Percentiles rank a stretch among this genome's conserved stretches.
These are phyloP conservation scores for Zootoca vivipara DNA, from an alignment of 2,113 vertebrate species.

Conservation along the genomic window DNA sequence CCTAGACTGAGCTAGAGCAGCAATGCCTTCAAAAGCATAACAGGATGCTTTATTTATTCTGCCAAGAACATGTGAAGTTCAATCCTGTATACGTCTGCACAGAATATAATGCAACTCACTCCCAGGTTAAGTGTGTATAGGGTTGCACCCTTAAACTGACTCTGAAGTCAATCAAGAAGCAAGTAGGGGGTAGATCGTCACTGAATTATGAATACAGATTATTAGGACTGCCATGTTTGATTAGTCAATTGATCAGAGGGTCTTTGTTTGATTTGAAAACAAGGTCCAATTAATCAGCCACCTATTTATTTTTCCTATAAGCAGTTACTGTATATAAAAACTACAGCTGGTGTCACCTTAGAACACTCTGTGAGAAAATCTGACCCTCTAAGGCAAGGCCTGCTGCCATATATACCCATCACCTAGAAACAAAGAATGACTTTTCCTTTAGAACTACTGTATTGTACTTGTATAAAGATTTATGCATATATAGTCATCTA, in stretches of 20 bases:
- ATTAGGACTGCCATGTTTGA: not conserved
- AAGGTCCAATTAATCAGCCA: not conserved
- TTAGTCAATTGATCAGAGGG: not conserved
- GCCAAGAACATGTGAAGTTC: not conserved
- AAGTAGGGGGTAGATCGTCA: not conserved
- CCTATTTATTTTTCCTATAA: not conserved
- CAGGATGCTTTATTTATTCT: not conserved
- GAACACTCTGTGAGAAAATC: not conserved
- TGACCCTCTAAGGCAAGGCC: not conserved
- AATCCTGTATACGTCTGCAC: not conserved
- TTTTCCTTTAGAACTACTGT: not conserved
- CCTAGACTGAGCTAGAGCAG: not conserved
- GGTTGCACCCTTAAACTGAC: not conserved
- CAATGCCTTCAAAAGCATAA: not conserved
- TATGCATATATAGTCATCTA: not conserved
- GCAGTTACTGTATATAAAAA: not conserved
- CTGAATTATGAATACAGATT: not conserved
- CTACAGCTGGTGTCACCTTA: not conserved
- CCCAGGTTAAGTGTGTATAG: not conserved
- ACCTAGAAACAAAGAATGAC: not conserved
- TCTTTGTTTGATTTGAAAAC: not conserved
- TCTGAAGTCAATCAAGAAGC: not conserved
- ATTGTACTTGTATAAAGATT: not conserved
- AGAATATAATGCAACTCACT: not conserved
- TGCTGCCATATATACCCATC: not conserved